These are phyloP conservation scores for Poeciliopsis infans DNA, from an alignment of 2,797 vertebrate genomes.

Conservation along the genomic window DNA sequence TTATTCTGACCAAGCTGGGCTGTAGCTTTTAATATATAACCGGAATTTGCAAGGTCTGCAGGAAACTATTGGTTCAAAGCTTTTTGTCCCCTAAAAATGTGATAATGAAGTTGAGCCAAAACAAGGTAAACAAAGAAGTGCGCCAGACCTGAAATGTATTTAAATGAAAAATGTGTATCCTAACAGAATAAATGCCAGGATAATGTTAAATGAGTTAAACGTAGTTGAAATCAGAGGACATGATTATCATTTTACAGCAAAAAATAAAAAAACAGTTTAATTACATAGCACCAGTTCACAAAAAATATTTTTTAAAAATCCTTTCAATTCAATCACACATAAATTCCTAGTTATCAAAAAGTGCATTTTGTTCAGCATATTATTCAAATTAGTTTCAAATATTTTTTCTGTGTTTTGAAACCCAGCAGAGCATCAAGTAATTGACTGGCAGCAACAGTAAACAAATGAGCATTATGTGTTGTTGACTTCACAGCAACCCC, in stretches of 20 bases:
- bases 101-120: neutral
- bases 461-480: neutral
- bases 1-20: slow-evolving; percentile 12
- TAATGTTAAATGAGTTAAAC: neutral
- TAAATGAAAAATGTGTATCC: neutral
- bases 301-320: too few species aligned
- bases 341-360: too few species aligned
- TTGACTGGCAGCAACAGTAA: neutral
- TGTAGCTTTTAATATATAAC: neutral
- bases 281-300: too few species aligned
- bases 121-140: neutral
- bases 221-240: neutral
- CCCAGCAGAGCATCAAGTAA: neutral
- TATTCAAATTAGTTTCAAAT: neutral
- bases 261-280: neutral
- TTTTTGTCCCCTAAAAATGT: neutral
- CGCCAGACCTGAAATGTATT: neutral
- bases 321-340: too few species aligned
- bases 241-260: neutral
- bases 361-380: too few species aligned
- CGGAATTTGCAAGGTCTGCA: neutral
- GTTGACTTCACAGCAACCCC: neutral
- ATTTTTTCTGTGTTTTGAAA: neutral
- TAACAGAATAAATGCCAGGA: neutral
- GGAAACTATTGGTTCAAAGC: neutral